Conservation (phyloP, 2,888 invertebrate species). For the Drosophila prolongata region DNA sequence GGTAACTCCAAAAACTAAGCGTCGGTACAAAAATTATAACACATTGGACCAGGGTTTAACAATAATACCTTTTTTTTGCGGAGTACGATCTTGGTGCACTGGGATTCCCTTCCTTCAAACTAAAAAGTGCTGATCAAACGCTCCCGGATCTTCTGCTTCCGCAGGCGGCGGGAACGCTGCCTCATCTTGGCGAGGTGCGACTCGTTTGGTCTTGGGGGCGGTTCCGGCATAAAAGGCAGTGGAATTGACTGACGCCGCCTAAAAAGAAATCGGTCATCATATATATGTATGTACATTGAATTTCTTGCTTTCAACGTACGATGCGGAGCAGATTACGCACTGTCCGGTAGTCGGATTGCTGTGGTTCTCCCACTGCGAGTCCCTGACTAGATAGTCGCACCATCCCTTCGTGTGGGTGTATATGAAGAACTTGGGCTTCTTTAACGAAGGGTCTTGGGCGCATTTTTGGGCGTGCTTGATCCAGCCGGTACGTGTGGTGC, state of each 20-base stretch:
- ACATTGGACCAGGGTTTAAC: too few relatives aligned
- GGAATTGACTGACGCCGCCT: conserved; percentile 25
- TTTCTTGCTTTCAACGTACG: conserved; percentile 17
- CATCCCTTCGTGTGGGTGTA: conserved; percentile 43
- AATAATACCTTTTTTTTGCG: too few relatives aligned
- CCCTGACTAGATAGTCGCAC: conserved; percentile 38
- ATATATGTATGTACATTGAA: neutral
- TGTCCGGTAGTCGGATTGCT: conserved; percentile 19
- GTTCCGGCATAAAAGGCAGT: conserved; percentile 47
- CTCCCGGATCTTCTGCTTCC: too few relatives aligned
- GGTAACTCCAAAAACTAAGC: too few relatives aligned
- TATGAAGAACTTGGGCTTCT: conserved; percentile 38
- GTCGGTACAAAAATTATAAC: too few relatives aligned
- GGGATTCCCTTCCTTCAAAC: too few relatives aligned
- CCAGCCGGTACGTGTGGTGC: neutral
- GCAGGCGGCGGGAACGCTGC: neutral
- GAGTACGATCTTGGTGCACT: too few relatives aligned
- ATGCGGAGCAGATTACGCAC: conserved; percentile 16
- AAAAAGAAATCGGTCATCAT: neutral
- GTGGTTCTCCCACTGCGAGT: conserved; percentile 42
- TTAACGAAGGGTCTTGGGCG: conserved; percentile 33
- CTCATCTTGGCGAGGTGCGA: neutral
- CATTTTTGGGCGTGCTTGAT: conserved; percentile 44
- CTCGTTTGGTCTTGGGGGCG: conserved; percentile 25
- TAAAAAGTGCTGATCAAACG: too few relatives aligned